These are phyloP conservation scores for Heloderma charlesbogerti DNA, from an alignment of 2,113 vertebrate genomes.

Conservation along the genomic window DNA sequence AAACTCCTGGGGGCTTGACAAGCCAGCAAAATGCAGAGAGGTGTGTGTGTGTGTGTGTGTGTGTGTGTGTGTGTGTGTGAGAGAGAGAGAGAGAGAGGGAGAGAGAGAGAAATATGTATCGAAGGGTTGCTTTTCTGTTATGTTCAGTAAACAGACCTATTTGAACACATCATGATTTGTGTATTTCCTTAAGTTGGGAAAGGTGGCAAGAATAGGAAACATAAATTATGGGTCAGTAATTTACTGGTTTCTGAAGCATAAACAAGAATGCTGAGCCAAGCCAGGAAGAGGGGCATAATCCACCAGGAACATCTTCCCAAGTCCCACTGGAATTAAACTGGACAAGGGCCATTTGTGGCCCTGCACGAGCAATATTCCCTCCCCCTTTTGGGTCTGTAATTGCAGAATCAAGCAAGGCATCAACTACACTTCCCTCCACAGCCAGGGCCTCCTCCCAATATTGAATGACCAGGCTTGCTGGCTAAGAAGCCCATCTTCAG, in stretches of 20 bases:
- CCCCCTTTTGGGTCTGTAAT: neutral
- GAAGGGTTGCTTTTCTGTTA: neutral
- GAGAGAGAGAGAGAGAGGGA: no score
- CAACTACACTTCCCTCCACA: neutral
- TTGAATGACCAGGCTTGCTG: neutral
- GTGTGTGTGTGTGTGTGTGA: no score
- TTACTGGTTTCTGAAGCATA: neutral
- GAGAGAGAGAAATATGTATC: neutral
- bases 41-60: neutral
- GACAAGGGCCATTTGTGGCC: neutral
- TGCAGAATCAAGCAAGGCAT: neutral
- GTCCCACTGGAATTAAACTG: neutral
- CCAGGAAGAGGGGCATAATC: neutral
- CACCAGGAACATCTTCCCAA: neutral
- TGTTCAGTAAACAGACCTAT: neutral
- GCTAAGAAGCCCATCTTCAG: constrained; percentile 40
- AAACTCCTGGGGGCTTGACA: neutral
- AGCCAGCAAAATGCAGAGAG: neutral
- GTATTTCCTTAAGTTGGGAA: neutral
- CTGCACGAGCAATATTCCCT: neutral
- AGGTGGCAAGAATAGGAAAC: neutral
- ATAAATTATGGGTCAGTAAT: neutral
- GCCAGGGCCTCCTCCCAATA: neutral
- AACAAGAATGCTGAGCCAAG: neutral
- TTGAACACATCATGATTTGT: neutral